Conservation (phyloP, 2,797 vertebrate species). For the Aotus griseimembra region DNA sequence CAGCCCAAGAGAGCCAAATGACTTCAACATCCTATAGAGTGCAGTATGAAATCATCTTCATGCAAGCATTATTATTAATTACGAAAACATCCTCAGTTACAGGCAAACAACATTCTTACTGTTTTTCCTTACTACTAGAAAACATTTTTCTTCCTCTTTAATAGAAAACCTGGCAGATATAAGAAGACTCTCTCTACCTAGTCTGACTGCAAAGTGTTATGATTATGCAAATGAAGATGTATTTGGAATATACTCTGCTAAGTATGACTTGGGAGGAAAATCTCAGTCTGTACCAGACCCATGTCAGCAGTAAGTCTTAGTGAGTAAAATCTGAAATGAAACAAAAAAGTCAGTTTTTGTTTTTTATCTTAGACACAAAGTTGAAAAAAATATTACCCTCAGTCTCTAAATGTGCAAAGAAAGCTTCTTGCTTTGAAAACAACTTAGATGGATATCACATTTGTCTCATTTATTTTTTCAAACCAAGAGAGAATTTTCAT, state of each 20-base stretch:
- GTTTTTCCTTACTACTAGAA: slow-evolving; percentile 25
- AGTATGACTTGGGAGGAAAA: background rate
- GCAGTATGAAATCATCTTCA: background rate
- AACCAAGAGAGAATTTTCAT: background rate
- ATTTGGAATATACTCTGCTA: background rate
- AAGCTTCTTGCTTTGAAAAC: slow-evolving; percentile 14
- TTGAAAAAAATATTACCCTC: background rate
- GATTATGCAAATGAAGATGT: background rate
- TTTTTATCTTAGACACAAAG: background rate
- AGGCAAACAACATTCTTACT: background rate
- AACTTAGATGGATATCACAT: background rate
- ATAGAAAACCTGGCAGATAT: slow-evolving; percentile 23
- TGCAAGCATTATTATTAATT: background rate
- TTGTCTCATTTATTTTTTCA: slow-evolving; percentile 40
- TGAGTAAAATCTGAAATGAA: slow-evolving; percentile 12
- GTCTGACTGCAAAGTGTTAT: background rate
- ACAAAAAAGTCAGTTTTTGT: background rate
- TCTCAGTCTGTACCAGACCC: background rate
- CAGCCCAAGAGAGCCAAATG: background rate
- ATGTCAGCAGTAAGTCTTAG: background rate
- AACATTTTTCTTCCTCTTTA: slow-evolving; percentile 11
- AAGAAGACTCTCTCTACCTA: background rate
- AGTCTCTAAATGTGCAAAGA: background rate
- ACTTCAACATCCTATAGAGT: background rate
- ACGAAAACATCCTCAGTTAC: background rate